A percentile compares a stretch with the other conserved stretches of the same genome.
These are phyloP conservation scores for Tor tambroides DNA, from an alignment of 2,113 vertebrate species.

Conservation along the genomic window DNA sequence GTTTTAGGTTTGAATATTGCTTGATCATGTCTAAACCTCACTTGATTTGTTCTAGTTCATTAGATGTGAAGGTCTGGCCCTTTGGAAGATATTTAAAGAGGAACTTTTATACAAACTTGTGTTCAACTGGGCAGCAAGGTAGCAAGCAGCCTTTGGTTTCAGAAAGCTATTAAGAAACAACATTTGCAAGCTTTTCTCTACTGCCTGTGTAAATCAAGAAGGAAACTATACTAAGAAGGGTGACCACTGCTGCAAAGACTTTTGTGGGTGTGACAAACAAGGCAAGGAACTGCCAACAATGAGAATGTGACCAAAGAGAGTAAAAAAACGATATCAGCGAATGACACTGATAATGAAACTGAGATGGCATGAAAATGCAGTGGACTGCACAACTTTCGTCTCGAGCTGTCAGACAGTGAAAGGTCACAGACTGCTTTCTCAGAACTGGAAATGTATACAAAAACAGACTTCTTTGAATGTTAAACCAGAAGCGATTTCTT, in stretches of 20 bases:
- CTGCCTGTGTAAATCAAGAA: constrained; percentile 38
- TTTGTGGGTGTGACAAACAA: neutral
- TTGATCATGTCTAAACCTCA: neutral
- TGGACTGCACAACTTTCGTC: neutral
- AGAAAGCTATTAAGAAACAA: neutral
- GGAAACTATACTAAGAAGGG: constrained; percentile 50
- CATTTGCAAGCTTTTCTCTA: neutral
- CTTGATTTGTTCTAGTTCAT: neutral
- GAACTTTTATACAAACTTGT: neutral
- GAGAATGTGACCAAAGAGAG: neutral
- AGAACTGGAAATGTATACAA: neutral
- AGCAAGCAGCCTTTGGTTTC: neutral
- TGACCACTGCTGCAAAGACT: constrained; percentile 46
- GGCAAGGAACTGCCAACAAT: neutral
- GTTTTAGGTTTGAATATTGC: neutral
- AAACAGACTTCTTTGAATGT: neutral
- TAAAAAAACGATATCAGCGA: neutral
- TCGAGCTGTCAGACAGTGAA: neutral
- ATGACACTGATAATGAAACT: neutral
- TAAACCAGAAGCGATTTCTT: neutral
- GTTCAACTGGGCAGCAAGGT: neutral
- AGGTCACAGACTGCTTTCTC: neutral
- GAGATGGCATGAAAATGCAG: neutral
- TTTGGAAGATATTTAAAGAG: neutral
- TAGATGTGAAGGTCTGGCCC: neutral